Conservation (phyloP, 2,113 vertebrate species). For the Hemiprocne comata region DNA sequence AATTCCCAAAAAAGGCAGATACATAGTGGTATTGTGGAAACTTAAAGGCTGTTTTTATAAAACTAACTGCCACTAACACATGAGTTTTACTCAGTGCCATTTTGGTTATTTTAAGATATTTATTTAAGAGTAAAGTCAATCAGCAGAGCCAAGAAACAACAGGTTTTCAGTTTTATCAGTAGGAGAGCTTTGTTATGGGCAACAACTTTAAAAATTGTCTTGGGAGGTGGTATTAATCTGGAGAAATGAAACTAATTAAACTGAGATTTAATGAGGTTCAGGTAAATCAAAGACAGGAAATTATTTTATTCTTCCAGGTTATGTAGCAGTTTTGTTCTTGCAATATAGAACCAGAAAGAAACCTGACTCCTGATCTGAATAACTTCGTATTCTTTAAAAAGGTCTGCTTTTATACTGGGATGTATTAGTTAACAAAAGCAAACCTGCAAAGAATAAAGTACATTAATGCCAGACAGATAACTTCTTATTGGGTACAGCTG, state of each 20-base stretch:
- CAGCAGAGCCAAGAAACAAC: conserved; percentile 37
- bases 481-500: conserved; percentile 23
- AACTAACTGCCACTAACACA: background rate
- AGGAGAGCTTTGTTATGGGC: conserved; percentile 22
- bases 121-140: conserved; percentile 49
- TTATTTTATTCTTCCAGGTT: conserved; percentile 40
- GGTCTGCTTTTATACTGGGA: background rate
- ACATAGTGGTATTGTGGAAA: background rate
- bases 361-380: background rate
- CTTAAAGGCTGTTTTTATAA: conserved; percentile 12
- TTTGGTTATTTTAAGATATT: conserved; percentile 70
- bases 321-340: background rate
- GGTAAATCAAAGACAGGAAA: conserved; percentile 65
- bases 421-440: conserved; percentile 29
- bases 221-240: conserved; percentile 40
- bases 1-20: conserved; percentile 2
- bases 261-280: conserved; percentile 45
- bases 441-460: conserved; percentile 24
- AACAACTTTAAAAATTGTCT: conserved; percentile 11
- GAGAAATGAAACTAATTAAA: conserved; percentile 8
- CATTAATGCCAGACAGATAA: conserved; percentile 32
- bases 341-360: background rate
- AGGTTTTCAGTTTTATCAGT: conserved; percentile 14
- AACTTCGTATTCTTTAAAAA: background rate
- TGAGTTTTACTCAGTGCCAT: conserved; percentile 44